A percentile compares a stretch with the other conserved stretches of the same genome.
These are phyloP conservation scores for Lasioglossum figueresi DNA, from an alignment of 2,888 invertebrate species.

Conservation along the genomic window DNA sequence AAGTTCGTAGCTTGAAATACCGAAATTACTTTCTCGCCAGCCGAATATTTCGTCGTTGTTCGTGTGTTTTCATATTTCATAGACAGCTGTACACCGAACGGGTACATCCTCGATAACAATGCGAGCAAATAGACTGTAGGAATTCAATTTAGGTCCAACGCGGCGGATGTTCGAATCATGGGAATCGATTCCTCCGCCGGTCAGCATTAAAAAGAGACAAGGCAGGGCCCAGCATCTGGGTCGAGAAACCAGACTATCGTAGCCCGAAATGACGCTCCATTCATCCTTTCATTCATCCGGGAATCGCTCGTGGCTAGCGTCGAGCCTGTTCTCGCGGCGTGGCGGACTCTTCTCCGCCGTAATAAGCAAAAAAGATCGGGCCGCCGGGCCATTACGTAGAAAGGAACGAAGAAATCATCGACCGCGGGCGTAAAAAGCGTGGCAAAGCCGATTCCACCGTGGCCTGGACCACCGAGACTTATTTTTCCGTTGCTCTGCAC, in stretches of 20 bases:
- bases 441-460: constrained; percentile 76
- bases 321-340: constrained; percentile 44
- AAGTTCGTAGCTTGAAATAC: too few relatives aligned
- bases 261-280: constrained; percentile 77
- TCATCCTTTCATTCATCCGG: constrained; percentile 81
- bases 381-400: constrained; percentile 77
- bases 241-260: constrained; percentile 37
- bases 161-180: not conserved
- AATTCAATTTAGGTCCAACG: constrained; percentile 3
- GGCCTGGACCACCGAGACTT: constrained; percentile 72
- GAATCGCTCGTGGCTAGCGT: constrained; percentile 47
- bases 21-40: too few relatives aligned
- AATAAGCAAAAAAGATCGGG: constrained; percentile 79
- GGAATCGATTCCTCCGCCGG: not conserved
- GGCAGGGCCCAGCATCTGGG: constrained; percentile 23
- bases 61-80: too few relatives aligned
- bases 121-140: too few relatives aligned
- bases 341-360: constrained; percentile 66
- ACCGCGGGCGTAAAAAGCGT: constrained; percentile 79
- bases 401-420: constrained; percentile 78
- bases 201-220: constrained; percentile 12
- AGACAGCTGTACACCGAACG: too few relatives aligned
- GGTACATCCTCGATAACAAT: too few relatives aligned
- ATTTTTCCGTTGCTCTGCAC: constrained; percentile 67
- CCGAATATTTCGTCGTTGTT: too few relatives aligned